phyloP scores from a whole-genome alignment of 2,113 vertebrate species.

The Poeciliopsis prolifica region DNA sequence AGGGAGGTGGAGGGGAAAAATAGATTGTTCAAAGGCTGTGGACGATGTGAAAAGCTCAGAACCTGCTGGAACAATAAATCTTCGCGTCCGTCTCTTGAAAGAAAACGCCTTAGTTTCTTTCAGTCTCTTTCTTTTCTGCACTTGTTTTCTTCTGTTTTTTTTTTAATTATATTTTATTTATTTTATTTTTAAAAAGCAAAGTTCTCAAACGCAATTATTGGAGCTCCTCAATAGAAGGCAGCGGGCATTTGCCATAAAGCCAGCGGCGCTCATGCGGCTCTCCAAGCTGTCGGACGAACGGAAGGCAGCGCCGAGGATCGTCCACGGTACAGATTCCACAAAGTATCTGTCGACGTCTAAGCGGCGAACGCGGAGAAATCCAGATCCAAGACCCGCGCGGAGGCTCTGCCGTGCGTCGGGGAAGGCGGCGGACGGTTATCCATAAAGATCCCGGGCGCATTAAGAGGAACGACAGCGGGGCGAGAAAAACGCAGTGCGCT shows the following conservation, averaged over 20 bases:
- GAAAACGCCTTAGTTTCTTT: slow-evolving; percentile 40
- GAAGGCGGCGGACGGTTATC: slow-evolving; percentile 59
- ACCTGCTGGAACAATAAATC: slow-evolving; percentile 72
- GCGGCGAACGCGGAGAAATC: slow-evolving; percentile 56
- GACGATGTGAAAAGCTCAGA: slow-evolving; percentile 33
- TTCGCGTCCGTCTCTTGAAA: slow-evolving; percentile 50
- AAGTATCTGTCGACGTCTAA: slow-evolving; percentile 62
- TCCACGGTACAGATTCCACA: slow-evolving; percentile 77
- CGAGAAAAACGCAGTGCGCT: slow-evolving; percentile 72
- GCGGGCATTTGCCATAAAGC: slow-evolving; percentile 64
- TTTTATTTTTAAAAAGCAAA: slow-evolving; percentile 23
- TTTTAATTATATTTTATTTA: too few relatives aligned
- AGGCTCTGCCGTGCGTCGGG: slow-evolving; percentile 10
- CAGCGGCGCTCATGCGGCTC: slow-evolving; percentile 58
- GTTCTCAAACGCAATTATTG: slow-evolving; percentile 48
- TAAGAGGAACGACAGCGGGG: slow-evolving; percentile 45
- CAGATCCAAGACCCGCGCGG: slow-evolving; percentile 64
- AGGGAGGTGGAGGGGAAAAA: not conserved
- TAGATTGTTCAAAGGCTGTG: slow-evolving; percentile 35
- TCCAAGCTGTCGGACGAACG: slow-evolving; percentile 61
- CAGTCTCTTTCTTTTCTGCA: not conserved
- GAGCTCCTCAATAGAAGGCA: slow-evolving; percentile 39
- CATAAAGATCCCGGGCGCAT: slow-evolving; percentile 63
- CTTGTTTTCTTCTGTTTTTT: slow-evolving; percentile 19
- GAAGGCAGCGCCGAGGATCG: slow-evolving; percentile 69